phyloP scores from a whole-genome alignment of 64 coral and sea anemone species.

The Dendronephthya gigantea region DNA sequence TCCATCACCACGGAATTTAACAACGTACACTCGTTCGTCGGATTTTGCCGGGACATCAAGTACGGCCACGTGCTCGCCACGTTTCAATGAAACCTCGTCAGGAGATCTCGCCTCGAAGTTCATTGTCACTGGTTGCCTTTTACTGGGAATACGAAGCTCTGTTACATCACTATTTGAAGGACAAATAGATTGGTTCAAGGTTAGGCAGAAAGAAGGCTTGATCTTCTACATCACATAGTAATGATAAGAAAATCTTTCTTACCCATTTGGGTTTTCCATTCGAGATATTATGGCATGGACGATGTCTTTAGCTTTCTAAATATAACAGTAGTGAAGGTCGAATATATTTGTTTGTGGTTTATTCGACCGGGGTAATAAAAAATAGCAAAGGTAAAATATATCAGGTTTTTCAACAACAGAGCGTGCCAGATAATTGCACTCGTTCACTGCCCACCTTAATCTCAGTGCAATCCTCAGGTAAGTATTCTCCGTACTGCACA shows the following conservation, averaged over 20 bases:
- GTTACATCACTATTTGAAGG: background rate
- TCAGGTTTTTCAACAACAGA: no score
- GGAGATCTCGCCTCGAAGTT: background rate
- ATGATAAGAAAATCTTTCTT: background rate
- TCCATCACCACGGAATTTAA: background rate
- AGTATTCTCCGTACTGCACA: background rate
- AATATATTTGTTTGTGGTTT: background rate
- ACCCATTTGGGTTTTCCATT: conserved; percentile 7
- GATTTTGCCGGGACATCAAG: background rate
- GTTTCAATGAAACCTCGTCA: background rate
- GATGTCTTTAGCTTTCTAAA: conserved; percentile 3
- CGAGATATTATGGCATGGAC: background rate
- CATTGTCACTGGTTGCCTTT: background rate
- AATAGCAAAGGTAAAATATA: no score
- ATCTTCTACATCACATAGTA: no score
- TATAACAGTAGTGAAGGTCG: background rate
- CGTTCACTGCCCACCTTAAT: background rate
- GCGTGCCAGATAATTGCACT: no score
- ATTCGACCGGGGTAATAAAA: no score
- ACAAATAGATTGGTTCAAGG: background rate
- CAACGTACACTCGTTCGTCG: background rate
- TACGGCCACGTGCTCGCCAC: background rate
- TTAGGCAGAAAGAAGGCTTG: no score
- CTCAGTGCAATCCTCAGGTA: background rate
- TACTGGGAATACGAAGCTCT: background rate